These are phyloP conservation scores for Melanotaenia nigrans DNA, from an alignment of 2,797 vertebrate species.

Conservation along the genomic window DNA sequence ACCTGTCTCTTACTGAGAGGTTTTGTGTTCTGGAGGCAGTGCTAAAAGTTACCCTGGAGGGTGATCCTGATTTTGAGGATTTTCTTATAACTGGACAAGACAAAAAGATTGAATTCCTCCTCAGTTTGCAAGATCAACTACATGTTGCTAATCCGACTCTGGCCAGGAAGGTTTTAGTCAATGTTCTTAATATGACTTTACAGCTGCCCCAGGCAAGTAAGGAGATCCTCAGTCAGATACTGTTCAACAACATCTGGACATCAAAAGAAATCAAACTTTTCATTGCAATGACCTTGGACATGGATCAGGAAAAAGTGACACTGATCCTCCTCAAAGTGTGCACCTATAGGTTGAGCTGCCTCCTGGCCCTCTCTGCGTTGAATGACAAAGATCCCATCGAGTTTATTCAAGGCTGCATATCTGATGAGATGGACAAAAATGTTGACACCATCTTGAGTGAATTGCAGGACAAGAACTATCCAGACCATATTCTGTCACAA, in stretches of 20 bases:
- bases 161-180: background rate
- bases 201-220: background rate
- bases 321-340: conserved; percentile 7
- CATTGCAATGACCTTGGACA: background rate
- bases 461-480: conserved; percentile 6
- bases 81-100: conserved; percentile 5
- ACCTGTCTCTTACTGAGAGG: conserved; percentile 17
- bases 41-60: background rate
- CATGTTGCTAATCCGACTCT: conserved; percentile 22
- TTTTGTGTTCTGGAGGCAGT: conserved; percentile 25
- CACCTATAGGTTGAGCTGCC: background rate
- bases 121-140: conserved; percentile 23
- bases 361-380: background rate
- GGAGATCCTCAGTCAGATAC: conserved; percentile 11
- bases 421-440: conserved; percentile 26
- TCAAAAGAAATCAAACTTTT: conserved; percentile 1
- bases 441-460: conserved; percentile 4
- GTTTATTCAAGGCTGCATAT: background rate
- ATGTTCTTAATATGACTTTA: conserved; percentile 15
- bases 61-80: background rate
- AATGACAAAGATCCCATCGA: background rate
- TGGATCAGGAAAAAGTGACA: background rate
- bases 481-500: background rate
- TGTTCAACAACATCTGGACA: conserved; percentile 28
- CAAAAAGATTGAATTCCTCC: conserved; percentile 17